phyloP scores from a whole-genome alignment of 2,797 vertebrate genomes.

The Tinamus major region DNA sequence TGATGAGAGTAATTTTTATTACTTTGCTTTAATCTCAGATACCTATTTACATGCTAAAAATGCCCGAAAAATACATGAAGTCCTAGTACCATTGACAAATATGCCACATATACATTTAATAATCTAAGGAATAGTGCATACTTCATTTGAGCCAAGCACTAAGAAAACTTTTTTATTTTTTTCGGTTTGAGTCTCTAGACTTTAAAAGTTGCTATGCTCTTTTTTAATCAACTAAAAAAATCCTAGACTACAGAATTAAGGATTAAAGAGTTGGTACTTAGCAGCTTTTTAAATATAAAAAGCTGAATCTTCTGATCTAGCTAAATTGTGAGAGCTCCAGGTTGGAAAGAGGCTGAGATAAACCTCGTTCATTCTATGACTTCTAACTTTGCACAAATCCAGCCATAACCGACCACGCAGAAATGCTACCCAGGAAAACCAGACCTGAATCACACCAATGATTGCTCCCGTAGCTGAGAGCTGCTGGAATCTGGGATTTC shows the following conservation, averaged over 20 bases:
- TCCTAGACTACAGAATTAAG: neutral
- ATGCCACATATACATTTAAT: neutral
- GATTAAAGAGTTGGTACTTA: neutral
- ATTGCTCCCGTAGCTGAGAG: neutral
- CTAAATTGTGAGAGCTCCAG: neutral
- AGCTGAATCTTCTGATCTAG: neutral
- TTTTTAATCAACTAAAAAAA: neutral
- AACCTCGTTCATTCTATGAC: neutral
- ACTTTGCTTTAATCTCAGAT: neutral
- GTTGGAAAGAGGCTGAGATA: neutral
- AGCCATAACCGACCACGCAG: neutral
- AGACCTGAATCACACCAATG: neutral
- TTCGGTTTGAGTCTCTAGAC: neutral
- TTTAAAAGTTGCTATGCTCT: neutral
- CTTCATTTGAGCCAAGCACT: neutral
- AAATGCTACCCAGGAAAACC: neutral
- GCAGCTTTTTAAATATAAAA: neutral
- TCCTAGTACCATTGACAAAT: neutral
- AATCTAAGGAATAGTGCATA: neutral
- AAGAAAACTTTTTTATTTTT: neutral
- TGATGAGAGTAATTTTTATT: neutral
- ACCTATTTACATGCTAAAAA: neutral
- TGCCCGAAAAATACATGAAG: neutral
- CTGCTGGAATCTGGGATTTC: neutral
- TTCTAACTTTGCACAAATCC: neutral